Base-by-base conservation (phyloP, 2,888 invertebrate genomes). In the Tethea ocularis region DNA sequence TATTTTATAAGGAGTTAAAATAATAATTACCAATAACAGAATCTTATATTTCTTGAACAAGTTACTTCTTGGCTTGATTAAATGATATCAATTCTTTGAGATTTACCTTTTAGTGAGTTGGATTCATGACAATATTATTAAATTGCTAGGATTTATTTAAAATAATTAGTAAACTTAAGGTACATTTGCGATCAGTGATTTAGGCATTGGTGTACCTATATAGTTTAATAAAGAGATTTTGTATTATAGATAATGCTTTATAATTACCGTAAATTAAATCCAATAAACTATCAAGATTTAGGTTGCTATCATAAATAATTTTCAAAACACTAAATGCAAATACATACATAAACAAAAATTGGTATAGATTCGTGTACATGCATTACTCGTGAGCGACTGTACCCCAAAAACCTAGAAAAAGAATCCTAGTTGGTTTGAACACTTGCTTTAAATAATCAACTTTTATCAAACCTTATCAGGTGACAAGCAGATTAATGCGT, bases 401-500 rank as follows among this genome's bases (percentile, higher is more conserved):
- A 15, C 0, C 46, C 46, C 15, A 17, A 15, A 36, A 20, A 46
- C 20, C 46, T 20, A 46, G 20, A 46, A 46, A 46, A 10, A 10
- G 10, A 46, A 38, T 38, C 20, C 20, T 46, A 46, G 20, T 46
- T 20, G 1, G 17, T 20, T n/a, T 20, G n/a, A 33, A 20, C 46
- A 10, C n/a, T 46, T 20, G 46, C 46, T 46, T 41, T n/a, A 46
- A 46, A n/a, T 46, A n/a, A 17, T 24, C 46, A 46, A 17, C 2
- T 15, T n/a, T 5, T 36, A 52, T 26, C 36, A 36, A 53, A n/a
- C 23, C 46, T 23, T 62, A 67, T 62, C 62, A 55, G 52, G 24
- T 29, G 56, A 56, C 36, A 26, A 56, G 38, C 52, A 59, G 63
- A 65, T 63, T 67, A 67, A 67, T 65, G 65, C 60, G 56, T 51